A percentile compares a stretch with the other conserved stretches of the same genome.
phyloP scores from a whole-genome alignment of 1,140 invertebrate genomes.

The Sarcophaga peregrina region DNA sequence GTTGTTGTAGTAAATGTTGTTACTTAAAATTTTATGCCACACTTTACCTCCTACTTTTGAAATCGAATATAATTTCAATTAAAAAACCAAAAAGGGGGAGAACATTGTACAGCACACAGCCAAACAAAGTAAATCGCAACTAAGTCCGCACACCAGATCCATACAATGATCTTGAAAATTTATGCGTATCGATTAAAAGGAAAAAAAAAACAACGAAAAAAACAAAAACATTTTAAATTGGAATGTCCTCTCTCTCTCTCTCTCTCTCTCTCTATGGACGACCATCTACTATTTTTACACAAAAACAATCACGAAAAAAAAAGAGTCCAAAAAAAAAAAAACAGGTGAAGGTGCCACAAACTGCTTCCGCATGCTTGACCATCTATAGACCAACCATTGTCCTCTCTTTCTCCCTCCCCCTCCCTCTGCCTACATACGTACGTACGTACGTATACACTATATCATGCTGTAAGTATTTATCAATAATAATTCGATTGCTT shows the following conservation, averaged over 20 bases:
- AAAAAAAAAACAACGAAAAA: too few species aligned
- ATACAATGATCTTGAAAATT: slow-evolving; percentile 4
- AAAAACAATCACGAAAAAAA: too few species aligned
- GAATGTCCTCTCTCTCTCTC: background rate
- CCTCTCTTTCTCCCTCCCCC: background rate
- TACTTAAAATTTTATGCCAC: slow-evolving; percentile 12
- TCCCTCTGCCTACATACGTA: background rate
- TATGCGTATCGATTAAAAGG: background rate
- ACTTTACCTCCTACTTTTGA: slow-evolving; percentile 15
- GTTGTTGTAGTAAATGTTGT: background rate
- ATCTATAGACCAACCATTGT: background rate
- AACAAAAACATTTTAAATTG: slow-evolving; percentile 9
- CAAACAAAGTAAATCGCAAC: background rate
- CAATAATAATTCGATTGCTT: slow-evolving; percentile 25
- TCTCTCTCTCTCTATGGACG: too few species aligned
- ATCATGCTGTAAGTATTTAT: background rate
- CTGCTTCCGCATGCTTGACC: background rate
- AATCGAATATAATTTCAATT: slow-evolving; percentile 25
- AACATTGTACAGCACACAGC: background rate
- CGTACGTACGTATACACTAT: background rate
- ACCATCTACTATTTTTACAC: too few species aligned
- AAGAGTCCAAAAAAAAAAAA: too few species aligned
- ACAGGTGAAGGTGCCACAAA: background rate
- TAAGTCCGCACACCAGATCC: background rate
- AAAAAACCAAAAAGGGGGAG: background rate